These are phyloP conservation scores for Onthophagus sagittarius DNA, from an alignment of 2,888 invertebrate genomes.

Conservation along the genomic window DNA sequence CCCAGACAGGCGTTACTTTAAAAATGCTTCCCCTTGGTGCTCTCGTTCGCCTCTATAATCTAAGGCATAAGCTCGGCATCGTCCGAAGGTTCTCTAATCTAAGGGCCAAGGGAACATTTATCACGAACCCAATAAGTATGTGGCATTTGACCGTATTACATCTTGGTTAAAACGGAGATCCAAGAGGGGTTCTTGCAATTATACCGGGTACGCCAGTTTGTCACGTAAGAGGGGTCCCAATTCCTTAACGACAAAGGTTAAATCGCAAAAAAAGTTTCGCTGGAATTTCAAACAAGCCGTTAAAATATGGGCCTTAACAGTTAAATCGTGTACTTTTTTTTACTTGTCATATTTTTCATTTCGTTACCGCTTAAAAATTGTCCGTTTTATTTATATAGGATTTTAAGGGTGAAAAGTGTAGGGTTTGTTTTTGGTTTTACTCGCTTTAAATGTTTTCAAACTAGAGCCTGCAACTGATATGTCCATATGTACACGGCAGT, in stretches of 20 bases:
- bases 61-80: background rate
- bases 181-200: slow-evolving; percentile 13
- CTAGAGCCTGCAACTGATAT: background rate
- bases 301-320: no score
- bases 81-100: slow-evolving; percentile 14
- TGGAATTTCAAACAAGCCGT: background rate
- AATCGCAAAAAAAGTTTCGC: background rate
- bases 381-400: no score
- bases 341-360: background rate
- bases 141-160: slow-evolving; percentile 20
- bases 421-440: background rate
- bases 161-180: slow-evolving; percentile 16
- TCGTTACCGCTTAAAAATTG: no score
- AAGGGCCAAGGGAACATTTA: slow-evolving; percentile 18
- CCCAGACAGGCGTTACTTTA: background rate
- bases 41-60: background rate
- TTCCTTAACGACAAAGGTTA: background rate
- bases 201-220: slow-evolving; percentile 2
- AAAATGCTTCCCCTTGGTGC: background rate
- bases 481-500: background rate
- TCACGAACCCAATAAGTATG: slow-evolving; percentile 21
- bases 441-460: background rate
- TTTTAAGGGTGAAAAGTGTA: background rate
- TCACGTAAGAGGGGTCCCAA: background rate
- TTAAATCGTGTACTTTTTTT: no score